These are phyloP conservation scores for Mesorhabditis belari DNA, from an alignment of 2,888 invertebrate species.

Conservation along the genomic window DNA sequence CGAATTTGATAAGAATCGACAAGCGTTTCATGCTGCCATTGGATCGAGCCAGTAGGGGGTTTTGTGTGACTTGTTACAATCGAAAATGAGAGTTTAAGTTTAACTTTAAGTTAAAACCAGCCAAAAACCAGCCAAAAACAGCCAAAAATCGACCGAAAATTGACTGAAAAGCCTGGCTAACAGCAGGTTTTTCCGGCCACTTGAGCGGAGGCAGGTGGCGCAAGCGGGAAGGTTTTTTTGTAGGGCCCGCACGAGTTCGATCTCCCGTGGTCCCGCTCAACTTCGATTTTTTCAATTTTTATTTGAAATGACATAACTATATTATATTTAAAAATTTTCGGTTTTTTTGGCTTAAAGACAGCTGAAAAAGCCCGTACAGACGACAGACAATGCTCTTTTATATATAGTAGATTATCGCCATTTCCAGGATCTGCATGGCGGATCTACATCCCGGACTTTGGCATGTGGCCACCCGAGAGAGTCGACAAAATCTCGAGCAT, in stretches of 20 bases:
- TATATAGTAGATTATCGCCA: not conserved
- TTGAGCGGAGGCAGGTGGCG: too few species aligned
- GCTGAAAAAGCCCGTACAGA: too few species aligned
- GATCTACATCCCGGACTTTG: constrained; percentile 8
- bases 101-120: too few species aligned
- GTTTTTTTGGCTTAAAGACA: too few species aligned
- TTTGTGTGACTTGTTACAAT: not conserved
- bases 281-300: too few species aligned
- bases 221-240: not conserved
- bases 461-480: constrained; percentile 41
- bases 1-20: not conserved
- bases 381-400: too few species aligned
- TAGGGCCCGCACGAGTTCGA: not conserved
- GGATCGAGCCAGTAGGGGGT: constrained; percentile 12
- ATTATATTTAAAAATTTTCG: too few species aligned
- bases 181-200: too few species aligned
- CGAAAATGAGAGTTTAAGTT: too few species aligned
- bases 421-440: not conserved
- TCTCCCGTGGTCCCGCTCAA: not conserved
- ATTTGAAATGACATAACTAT: too few species aligned
- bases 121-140: not conserved
- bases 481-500: constrained; percentile 45
- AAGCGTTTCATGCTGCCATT: constrained; percentile 37
- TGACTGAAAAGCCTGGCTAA: too few species aligned
- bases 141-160: not conserved